Evolutionary conservation across 2,797 vertebrate species (phyloP).

Genomic region (Novumbra hubbsi): DNA sequence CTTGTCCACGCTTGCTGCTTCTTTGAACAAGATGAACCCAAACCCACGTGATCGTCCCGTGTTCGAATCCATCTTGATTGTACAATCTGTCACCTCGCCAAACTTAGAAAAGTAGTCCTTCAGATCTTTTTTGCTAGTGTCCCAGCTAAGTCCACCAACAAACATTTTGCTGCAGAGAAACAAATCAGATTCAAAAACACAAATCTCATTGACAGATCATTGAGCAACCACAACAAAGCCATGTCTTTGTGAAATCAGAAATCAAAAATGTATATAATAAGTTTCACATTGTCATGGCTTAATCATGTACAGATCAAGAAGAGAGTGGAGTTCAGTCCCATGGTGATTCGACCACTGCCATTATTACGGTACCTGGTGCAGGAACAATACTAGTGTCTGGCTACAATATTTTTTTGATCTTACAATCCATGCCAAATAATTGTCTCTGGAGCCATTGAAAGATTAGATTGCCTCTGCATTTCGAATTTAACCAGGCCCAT

Average conservation of each 20-base stretch:
- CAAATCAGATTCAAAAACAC: conserved; percentile 10
- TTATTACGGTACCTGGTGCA: too few species aligned
- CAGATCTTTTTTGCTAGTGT: conserved; percentile 98
- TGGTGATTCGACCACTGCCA: too few species aligned
- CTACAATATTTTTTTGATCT: too few species aligned
- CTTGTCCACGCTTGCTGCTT: conserved; percentile 90
- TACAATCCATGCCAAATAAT: too few species aligned
- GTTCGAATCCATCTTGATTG: conserved; percentile 97
- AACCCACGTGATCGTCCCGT: conserved; percentile 95
- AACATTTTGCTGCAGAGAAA: conserved; percentile 91
- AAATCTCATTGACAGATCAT: not conserved
- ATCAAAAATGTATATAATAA: too few species aligned
- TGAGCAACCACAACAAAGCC: not conserved
- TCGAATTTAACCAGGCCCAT: too few species aligned
- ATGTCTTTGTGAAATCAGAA: not conserved
- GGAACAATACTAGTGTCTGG: too few species aligned
- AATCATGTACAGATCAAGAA: not conserved
- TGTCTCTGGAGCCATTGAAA: too few species aligned
- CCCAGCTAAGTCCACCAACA: conserved; percentile 97
- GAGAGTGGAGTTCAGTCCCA: not conserved
- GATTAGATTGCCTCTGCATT: too few species aligned
- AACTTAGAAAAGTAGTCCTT: conserved; percentile 98
- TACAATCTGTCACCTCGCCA: conserved; percentile 95
- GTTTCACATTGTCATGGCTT: not conserved
- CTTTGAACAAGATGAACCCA: conserved; percentile 97